These are phyloP conservation scores for Agrochola circellaris DNA, from an alignment of 2,888 invertebrate species.

Conservation along the genomic window DNA sequence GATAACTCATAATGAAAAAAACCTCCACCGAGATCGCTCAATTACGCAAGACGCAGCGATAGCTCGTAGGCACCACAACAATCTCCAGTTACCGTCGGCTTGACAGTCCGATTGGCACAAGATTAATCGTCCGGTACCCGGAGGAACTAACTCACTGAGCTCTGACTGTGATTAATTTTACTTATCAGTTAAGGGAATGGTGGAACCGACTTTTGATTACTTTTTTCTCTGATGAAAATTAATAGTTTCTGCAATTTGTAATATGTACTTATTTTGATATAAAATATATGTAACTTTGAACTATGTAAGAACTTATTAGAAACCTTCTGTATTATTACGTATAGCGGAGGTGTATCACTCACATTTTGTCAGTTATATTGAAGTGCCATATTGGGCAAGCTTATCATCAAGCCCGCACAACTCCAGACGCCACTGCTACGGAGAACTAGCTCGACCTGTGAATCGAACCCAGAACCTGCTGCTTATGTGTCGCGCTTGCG, in stretches of 20 bases:
- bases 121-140: conserved; percentile 61
- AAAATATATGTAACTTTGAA: neutral
- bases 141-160: conserved; percentile 50
- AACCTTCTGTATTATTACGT: neutral
- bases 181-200: conserved; percentile 63
- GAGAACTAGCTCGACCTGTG: neutral
- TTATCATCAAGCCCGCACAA: neutral
- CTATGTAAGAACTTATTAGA: neutral
- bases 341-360: neutral
- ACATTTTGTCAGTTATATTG: neutral
- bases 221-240: conserved; percentile 48
- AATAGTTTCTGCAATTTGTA: conserved; percentile 28
- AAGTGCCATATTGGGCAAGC: neutral
- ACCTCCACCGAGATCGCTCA: conserved; percentile 8
- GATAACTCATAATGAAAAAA: conserved; percentile 1
- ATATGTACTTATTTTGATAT: neutral
- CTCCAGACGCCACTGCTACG: neutral
- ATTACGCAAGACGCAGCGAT: conserved; percentile 29
- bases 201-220: conserved; percentile 42
- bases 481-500: neutral
- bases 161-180: conserved; percentile 63
- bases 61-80: conserved; percentile 49
- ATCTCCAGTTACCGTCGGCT: conserved; percentile 43
- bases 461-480: neutral
- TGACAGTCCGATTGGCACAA: conserved; percentile 65